Evolutionary conservation across 2,888 invertebrate genomes (phyloP).

Genomic region (Aphodius sticticus): DNA sequence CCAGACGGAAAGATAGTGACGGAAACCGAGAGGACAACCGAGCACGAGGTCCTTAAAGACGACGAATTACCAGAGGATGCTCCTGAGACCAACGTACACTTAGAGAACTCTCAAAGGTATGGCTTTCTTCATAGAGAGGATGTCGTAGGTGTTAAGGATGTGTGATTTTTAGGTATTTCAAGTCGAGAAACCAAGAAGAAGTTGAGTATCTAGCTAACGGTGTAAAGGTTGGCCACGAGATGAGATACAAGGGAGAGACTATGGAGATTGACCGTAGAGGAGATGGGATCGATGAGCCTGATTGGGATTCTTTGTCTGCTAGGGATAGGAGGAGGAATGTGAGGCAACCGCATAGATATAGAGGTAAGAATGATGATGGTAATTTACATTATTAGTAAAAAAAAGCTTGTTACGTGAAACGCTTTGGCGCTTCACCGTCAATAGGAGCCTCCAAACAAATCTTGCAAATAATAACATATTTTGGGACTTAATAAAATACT

Average conservation of each 20-base stretch:
- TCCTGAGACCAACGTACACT: slow-evolving; percentile 59
- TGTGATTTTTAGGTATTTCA: slow-evolving; percentile 62
- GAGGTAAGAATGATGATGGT: slow-evolving; percentile 55
- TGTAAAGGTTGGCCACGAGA: slow-evolving; percentile 80
- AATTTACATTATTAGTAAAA: too few species aligned
- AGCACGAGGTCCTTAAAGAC: slow-evolving; percentile 86
- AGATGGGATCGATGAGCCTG: slow-evolving; percentile 72
- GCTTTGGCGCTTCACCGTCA: too few species aligned
- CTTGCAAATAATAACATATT: too few species aligned
- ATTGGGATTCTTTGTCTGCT: slow-evolving; percentile 83
- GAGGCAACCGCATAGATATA: slow-evolving; percentile 61
- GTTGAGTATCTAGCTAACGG: slow-evolving; percentile 87
- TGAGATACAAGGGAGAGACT: slow-evolving; percentile 82
- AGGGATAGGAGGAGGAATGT: slow-evolving; percentile 68
- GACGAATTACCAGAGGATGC: slow-evolving; percentile 76
- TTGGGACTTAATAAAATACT: too few species aligned
- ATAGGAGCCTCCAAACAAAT: too few species aligned
- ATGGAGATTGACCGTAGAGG: slow-evolving; percentile 81
- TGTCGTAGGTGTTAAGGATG: not conserved
- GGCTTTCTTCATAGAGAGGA: slow-evolving; percentile 5
- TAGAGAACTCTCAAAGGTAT: slow-evolving; percentile 61
- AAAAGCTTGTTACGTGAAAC: too few species aligned
- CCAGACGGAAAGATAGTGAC: slow-evolving; percentile 87
- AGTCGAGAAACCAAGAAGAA: slow-evolving; percentile 81
- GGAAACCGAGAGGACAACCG: slow-evolving; percentile 82